A percentile compares a stretch with the other conserved stretches of the same genome.
These are phyloP conservation scores for Mimachlamys varia DNA, from an alignment of 2,888 invertebrate species.

Conservation along the genomic window DNA sequence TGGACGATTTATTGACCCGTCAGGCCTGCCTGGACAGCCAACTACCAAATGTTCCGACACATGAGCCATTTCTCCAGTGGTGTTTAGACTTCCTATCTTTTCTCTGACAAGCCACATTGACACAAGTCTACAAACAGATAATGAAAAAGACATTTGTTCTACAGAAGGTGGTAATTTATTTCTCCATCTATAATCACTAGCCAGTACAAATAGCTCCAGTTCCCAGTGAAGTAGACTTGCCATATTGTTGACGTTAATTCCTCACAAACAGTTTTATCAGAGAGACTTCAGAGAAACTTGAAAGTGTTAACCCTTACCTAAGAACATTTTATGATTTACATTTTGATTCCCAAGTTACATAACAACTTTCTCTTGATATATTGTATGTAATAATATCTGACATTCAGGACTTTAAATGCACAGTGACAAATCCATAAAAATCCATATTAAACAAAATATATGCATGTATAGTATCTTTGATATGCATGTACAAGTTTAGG, in stretches of 20 bases:
- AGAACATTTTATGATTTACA: too few species aligned
- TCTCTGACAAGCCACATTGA: conserved; percentile 11
- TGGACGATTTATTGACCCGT: neutral
- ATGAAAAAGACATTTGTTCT: neutral
- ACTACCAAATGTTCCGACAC: neutral
- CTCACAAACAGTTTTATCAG: neutral
- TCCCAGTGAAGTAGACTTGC: neutral
- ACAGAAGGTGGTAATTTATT: neutral
- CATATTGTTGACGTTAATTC: neutral
- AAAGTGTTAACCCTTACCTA: neutral
- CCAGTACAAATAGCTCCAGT: neutral
- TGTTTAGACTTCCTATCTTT: neutral
- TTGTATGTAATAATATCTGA: too few species aligned
- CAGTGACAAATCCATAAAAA: too few species aligned
- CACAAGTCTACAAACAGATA: conserved; percentile 2
- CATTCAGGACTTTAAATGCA: too few species aligned
- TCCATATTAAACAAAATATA: too few species aligned
- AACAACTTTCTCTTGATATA: too few species aligned
- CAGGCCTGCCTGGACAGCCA: neutral
- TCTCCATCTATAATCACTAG: neutral
- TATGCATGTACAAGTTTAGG: too few species aligned
- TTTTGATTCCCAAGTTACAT: too few species aligned
- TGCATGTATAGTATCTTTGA: too few species aligned
- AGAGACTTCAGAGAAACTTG: neutral
- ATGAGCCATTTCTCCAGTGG: neutral